These are phyloP conservation scores for Lagopus muta DNA, from an alignment of 2,113 vertebrate species.

Conservation along the genomic window DNA sequence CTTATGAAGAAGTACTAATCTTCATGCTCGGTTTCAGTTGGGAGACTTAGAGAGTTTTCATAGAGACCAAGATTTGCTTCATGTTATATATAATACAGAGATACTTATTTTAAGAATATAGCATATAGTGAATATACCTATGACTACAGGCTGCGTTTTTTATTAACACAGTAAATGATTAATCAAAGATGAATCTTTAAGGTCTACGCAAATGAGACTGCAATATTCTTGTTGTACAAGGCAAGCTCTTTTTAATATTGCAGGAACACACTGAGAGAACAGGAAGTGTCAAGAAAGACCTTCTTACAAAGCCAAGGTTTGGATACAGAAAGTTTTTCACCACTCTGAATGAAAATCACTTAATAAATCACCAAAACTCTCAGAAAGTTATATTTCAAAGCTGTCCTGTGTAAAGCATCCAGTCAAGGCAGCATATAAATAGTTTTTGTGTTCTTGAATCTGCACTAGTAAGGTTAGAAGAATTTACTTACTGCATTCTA, in stretches of 20 bases:
- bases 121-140: not conserved
- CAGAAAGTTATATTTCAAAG: slow-evolving; percentile 40
- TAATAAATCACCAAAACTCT: slow-evolving; percentile 60
- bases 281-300: not conserved
- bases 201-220: not conserved
- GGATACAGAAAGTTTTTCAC: slow-evolving; percentile 3
- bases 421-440: not conserved
- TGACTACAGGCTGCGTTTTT: not conserved
- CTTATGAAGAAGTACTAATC: not conserved
- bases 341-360: slow-evolving; percentile 41
- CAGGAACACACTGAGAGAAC: not conserved
- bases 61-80: not conserved
- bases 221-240: not conserved
- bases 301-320: not conserved
- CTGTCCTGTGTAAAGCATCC: not conserved
- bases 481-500: not conserved
- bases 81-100: not conserved
- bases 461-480: not conserved
- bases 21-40: not conserved
- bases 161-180: slow-evolving; percentile 24
- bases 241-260: not conserved
- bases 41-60: not conserved
- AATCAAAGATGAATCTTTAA: slow-evolving; percentile 30
- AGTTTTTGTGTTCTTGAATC: not conserved
- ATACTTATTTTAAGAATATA: not conserved